Conservation (phyloP, 2,113 vertebrate genomes). For the Pterocles gutturalis region DNA sequence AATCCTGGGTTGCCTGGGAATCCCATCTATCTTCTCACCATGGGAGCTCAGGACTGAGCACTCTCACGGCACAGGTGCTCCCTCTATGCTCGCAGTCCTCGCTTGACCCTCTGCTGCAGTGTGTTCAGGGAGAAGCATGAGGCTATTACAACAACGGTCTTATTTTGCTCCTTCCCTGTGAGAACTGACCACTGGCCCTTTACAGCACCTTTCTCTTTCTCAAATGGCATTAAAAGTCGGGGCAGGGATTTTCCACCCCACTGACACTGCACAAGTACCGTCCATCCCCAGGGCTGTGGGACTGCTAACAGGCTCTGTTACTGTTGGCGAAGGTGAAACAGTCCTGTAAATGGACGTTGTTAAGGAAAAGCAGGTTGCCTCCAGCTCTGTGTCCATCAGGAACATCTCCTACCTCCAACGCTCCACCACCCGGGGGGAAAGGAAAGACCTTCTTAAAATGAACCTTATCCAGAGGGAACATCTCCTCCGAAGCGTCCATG, state of each 20-base stretch:
- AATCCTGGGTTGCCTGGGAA: background rate
- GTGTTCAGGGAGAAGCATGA: accelerated
- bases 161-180: background rate
- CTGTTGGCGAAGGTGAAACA: background rate
- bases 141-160: background rate
- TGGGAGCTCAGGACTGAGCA: background rate
- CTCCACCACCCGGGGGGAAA: background rate
- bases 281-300: background rate
- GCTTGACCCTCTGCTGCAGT: background rate
- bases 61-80: background rate
- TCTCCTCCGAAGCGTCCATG: background rate
- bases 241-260: background rate
- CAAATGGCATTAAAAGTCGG: background rate
- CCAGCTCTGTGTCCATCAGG: background rate
- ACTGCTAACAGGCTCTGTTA: background rate
- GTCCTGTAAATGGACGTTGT: background rate
- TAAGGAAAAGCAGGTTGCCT: background rate
- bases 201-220: background rate
- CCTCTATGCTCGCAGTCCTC: background rate
- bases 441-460: background rate
- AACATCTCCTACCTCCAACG: background rate
- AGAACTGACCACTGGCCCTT: background rate
- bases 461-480: background rate
- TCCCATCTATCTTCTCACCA: background rate
- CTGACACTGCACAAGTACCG: background rate